Percentiles rank a stretch among this genome's conserved stretches.
These are phyloP conservation scores for Eulimnadia texana DNA, from an alignment of 1,140 invertebrate species.

Conservation along the genomic window DNA sequence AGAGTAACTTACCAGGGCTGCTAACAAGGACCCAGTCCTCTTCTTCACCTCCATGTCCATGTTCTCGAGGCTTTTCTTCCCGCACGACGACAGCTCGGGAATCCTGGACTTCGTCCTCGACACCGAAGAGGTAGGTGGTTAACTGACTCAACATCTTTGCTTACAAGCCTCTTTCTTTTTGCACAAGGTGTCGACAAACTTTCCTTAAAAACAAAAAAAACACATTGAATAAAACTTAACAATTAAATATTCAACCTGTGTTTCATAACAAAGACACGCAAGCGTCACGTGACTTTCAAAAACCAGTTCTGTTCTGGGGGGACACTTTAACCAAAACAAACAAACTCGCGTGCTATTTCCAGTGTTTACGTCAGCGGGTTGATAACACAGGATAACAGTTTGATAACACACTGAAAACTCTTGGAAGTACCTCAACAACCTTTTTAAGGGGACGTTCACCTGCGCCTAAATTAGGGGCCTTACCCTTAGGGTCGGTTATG, in stretches of 20 bases:
- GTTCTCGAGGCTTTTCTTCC: too few species aligned
- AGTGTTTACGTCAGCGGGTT: too few species aligned
- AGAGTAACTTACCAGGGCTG: not conserved
- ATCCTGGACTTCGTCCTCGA: not conserved
- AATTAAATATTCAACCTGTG: not conserved
- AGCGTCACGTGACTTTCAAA: too few species aligned
- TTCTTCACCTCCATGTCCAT: not conserved
- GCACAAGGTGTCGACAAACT: not conserved
- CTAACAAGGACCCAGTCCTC: slow-evolving; percentile 9
- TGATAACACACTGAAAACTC: not conserved
- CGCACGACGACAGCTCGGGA: not conserved
- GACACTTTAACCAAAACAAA: too few species aligned
- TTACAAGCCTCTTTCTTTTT: not conserved
- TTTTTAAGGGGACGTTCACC: not conserved
- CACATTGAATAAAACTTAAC: not conserved
- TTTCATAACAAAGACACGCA: too few species aligned
- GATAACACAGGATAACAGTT: too few species aligned
- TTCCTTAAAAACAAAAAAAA: not conserved
- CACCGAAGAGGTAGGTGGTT: slow-evolving; percentile 1
- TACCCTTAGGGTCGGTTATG: too few species aligned
- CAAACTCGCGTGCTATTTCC: too few species aligned
- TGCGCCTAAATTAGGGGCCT: too few species aligned
- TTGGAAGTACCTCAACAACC: not conserved
- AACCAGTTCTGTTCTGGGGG: too few species aligned
- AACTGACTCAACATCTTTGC: slow-evolving; percentile 8